A percentile compares a stretch with the other conserved stretches of the same genome.
Conservation (phyloP, 2,888 invertebrate genomes). For the Thysanoteuthis rhombus region DNA sequence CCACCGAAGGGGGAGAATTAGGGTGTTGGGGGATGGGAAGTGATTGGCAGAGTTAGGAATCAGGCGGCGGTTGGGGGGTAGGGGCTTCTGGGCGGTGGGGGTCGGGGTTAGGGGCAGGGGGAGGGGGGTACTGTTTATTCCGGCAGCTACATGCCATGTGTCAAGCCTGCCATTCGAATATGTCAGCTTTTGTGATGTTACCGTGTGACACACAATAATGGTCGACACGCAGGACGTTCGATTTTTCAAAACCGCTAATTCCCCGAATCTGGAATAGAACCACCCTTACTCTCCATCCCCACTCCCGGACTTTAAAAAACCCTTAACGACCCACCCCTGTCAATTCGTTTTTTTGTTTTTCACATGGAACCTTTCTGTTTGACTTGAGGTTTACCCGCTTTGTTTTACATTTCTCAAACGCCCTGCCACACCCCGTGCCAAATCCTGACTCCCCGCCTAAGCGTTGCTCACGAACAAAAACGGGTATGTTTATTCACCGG, state of each 20-base stretch:
- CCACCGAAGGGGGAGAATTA: not conserved
- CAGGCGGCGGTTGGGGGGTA: not conserved
- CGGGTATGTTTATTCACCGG: not conserved
- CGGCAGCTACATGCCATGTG: conserved; percentile 12
- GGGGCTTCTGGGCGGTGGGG: no score
- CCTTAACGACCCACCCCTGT: no score
- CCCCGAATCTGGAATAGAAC: not conserved
- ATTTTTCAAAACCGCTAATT: conserved; percentile 12
- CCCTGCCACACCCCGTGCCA: not conserved
- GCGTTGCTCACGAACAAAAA: not conserved
- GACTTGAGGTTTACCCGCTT: not conserved
- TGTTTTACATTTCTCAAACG: not conserved
- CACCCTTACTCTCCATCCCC: not conserved
- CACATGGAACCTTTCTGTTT: not conserved
- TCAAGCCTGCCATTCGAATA: conserved; percentile 12
- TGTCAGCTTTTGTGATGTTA: conserved; percentile 12
- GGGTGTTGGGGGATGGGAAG: not conserved
- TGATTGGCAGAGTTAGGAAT: not conserved
- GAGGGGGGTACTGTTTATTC: not conserved
- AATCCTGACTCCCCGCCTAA: not conserved
- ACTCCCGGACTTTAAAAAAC: no score
- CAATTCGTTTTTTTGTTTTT: not conserved
- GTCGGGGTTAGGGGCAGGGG: not conserved
- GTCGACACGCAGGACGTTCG: not conserved
- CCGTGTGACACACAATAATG: conserved; percentile 12